phyloP scores from a whole-genome alignment of 1,140 invertebrate species.

The Vollenhovia emeryi region DNA sequence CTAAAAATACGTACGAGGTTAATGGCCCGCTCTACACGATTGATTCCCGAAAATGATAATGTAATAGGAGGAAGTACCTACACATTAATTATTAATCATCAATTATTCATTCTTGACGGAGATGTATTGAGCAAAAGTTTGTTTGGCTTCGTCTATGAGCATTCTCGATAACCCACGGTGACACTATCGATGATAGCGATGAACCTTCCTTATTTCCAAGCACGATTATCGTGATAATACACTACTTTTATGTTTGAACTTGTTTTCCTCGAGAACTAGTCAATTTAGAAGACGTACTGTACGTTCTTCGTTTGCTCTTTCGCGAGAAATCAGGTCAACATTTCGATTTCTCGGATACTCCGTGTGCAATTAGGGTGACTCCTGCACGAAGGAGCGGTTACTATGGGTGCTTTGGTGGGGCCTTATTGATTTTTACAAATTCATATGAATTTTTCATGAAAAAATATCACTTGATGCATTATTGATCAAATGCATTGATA shows the following conservation, averaged over 20 bases:
- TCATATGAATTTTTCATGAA: too few relatives aligned
- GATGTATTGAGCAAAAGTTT: not conserved
- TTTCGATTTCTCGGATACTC: not conserved
- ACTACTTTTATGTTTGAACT: not conserved
- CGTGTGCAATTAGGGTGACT: too few relatives aligned
- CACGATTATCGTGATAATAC: constrained; percentile 13
- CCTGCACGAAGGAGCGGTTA: too few relatives aligned
- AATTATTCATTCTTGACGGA: not conserved
- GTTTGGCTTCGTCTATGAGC: not conserved
- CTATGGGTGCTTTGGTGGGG: too few relatives aligned
- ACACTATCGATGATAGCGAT: not conserved
- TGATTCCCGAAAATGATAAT: not conserved
- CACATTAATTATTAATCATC: not conserved
- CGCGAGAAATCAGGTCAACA: not conserved
- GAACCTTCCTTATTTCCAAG: not conserved
- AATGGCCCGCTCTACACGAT: not conserved
- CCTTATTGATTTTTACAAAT: too few relatives aligned
- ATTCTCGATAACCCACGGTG: not conserved
- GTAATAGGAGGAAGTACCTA: not conserved
- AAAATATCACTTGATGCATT: too few relatives aligned
- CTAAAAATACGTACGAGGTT: not conserved
- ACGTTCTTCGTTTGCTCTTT: not conserved
- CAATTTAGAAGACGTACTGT: not conserved
- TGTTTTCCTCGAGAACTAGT: not conserved
- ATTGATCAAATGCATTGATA: too few relatives aligned